Evolutionary conservation across 2,888 invertebrate species (phyloP).

Genomic region (Diadegma fenestrale): DNA sequence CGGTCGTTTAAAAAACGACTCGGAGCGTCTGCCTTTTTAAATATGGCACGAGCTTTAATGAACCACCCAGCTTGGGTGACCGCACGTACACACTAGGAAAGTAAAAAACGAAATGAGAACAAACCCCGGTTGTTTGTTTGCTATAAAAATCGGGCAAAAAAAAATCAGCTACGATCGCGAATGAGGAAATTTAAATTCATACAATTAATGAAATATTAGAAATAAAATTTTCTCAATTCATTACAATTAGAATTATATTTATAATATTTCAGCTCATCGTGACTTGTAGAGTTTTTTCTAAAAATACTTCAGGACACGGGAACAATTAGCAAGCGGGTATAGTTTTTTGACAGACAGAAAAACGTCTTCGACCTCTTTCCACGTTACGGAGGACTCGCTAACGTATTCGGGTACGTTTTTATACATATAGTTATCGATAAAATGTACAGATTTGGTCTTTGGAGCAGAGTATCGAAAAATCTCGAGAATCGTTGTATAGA

Average conservation of each 20-base stretch:
- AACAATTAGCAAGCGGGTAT: no score
- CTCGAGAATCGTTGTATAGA: neutral
- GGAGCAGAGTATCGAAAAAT: neutral
- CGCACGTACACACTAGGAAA: slow-evolving; percentile 43
- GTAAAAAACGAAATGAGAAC: neutral
- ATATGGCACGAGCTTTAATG: slow-evolving; percentile 66
- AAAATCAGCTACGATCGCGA: neutral
- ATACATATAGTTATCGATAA: neutral
- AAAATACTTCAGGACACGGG: no score
- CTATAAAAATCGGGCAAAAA: slow-evolving; percentile 10
- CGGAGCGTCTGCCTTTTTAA: slow-evolving; percentile 44
- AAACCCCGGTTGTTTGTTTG: slow-evolving; percentile 35
- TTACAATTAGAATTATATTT: no score
- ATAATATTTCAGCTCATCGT: no score
- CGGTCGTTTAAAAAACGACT: slow-evolving; percentile 5
- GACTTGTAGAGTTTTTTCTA: no score
- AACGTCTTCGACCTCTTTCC: no score
- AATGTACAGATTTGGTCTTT: neutral
- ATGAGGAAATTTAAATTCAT: neutral
- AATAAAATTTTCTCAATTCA: no score
- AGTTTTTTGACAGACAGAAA: no score
- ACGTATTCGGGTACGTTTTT: no score
- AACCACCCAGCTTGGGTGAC: slow-evolving; percentile 64
- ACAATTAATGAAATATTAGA: no score
- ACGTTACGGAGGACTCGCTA: no score